phyloP scores from a whole-genome alignment of 2,797 vertebrate genomes.

The Poliocrania exsul region DNA sequence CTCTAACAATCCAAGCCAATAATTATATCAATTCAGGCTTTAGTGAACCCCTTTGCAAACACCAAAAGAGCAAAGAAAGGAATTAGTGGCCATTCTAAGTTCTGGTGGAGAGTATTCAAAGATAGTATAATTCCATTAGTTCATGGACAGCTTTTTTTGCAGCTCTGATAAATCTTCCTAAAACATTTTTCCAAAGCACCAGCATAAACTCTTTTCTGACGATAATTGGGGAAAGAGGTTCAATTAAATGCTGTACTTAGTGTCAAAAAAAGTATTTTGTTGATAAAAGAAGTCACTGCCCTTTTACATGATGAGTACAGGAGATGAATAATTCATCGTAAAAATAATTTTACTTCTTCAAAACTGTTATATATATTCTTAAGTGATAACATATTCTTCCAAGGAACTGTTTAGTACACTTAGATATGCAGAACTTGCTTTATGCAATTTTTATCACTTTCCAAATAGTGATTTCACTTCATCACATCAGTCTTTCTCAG shows the following conservation, averaged over 20 bases:
- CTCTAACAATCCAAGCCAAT: constrained; percentile 83
- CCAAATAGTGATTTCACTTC: constrained; percentile 16
- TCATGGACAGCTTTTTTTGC: constrained; percentile 68
- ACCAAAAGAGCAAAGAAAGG: constrained; percentile 78
- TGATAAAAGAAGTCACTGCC: constrained; percentile 55
- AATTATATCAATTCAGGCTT: constrained; percentile 86
- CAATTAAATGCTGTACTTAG: constrained; percentile 66
- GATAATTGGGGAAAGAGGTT: constrained; percentile 59
- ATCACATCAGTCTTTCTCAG: neutral
- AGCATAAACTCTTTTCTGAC: constrained; percentile 67
- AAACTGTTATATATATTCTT: constrained; percentile 48
- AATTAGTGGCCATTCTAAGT: constrained; percentile 77
- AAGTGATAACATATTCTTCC: constrained; percentile 23
- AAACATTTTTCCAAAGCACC: constrained; percentile 65
- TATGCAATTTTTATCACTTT: constrained; percentile 3
- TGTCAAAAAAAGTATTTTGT: constrained; percentile 56
- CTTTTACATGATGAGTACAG: neutral
- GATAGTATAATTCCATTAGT: constrained; percentile 79
- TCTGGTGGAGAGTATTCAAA: constrained; percentile 74
- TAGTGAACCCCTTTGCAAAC: constrained; percentile 74
- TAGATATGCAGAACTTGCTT: constrained; percentile 31
- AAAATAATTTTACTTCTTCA: constrained; percentile 48
- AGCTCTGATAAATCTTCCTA: constrained; percentile 55
- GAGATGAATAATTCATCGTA: constrained; percentile 68
- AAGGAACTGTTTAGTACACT: constrained; percentile 19